phyloP scores from a whole-genome alignment of 1,140 invertebrate species.

The Choristoneura fumiferana region DNA sequence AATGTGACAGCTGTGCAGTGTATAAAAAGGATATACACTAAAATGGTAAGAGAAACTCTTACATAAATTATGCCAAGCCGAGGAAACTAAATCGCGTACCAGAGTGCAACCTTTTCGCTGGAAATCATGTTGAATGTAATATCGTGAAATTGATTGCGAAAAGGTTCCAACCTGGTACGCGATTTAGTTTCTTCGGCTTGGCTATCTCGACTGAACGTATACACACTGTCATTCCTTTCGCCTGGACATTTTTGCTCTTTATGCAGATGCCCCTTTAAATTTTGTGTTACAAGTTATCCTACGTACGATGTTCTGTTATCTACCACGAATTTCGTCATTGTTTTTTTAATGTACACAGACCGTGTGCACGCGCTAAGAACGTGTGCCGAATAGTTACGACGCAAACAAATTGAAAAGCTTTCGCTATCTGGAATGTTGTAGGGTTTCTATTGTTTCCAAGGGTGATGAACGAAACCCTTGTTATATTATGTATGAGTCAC shows the following conservation, averaged over 20 bases:
- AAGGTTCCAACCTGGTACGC: too few species aligned
- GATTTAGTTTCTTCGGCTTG: too few species aligned
- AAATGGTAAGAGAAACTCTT: slow-evolving; percentile 81
- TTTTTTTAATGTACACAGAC: slow-evolving; percentile 4
- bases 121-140: too few species aligned
- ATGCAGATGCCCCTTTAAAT: too few species aligned
- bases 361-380: not conserved
- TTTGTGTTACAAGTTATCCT: not conserved
- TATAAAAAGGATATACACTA: slow-evolving; percentile 88
- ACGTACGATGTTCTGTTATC: not conserved
- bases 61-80: too few species aligned
- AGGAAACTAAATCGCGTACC: too few species aligned
- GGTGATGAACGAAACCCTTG: not conserved
- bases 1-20: slow-evolving; percentile 88
- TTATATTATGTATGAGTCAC: not conserved
- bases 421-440: not conserved
- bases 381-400: not conserved
- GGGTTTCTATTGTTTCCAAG: too few species aligned
- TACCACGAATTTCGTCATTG: slow-evolving; percentile 4
- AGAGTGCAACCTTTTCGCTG: too few species aligned
- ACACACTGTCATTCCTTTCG: too few species aligned
- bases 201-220: too few species aligned
- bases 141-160: too few species aligned
- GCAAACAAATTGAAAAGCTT: slow-evolving; percentile 1
- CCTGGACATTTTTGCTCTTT: too few species aligned